Base-by-base conservation (phyloP, 1,140 invertebrate species). In the Cherax quadricarinatus region DNA sequence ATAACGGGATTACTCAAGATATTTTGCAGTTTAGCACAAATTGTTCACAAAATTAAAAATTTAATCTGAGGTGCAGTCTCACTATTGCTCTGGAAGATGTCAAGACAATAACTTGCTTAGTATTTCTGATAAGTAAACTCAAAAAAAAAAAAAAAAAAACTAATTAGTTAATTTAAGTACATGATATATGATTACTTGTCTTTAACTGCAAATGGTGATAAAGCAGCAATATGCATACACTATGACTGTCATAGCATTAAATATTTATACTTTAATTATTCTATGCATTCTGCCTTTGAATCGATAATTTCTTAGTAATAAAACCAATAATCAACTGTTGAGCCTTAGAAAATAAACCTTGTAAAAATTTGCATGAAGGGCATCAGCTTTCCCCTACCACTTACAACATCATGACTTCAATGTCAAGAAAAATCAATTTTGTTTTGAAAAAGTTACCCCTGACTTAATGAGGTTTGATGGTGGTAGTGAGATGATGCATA, bases 401-500 rank as follows among this genome's bases (percentile, higher is more conserved):
- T 86, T 60, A 57, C 4, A 30, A 75, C 51, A 70, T 57, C 48
- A 53, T 41, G 57, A 88, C 75, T 79, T 60, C 21, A 57, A 86
- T 24, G 53, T 24, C 6, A 57, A 53, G n/a, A 66, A 49, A 57
- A 6, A 14, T 66, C 10, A 14, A 14, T 62, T 30, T 60, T 79
- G 51, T 79, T 75, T 88, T 60, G 53, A 30, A 62, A 51, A 48
- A 51, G 51, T 80, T 88, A n/a, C 21, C 0, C 6, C 48, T 70
- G 66, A 73, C 49, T 70, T 82, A 84, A 53, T 10, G 62, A 66
- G 41, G 88, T 62, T 75, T 82, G 30, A 41, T 89, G 62, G 80
- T 89, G 30, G 66, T 53, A 83, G 53, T 82, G 60, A 66, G 57
- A 41, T 66, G 88, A 21, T 81, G 88, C 30, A 79, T 62, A 66